These are phyloP conservation scores for Lepas anatifera DNA, from an alignment of 2,888 invertebrate genomes.

Conservation along the genomic window DNA sequence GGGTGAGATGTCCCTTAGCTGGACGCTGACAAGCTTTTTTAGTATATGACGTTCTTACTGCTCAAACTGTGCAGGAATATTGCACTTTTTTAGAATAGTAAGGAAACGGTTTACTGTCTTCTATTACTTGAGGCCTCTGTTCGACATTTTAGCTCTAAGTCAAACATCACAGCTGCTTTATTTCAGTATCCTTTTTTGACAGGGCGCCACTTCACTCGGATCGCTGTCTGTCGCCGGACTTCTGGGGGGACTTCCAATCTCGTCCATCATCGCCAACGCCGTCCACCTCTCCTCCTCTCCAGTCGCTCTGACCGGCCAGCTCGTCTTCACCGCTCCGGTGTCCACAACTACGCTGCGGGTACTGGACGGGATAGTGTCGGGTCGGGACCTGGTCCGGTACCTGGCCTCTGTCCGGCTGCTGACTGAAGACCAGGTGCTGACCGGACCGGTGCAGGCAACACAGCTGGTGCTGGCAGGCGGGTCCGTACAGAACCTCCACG, in stretches of 20 bases:
- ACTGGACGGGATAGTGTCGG: neutral
- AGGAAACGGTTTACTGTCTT: too few species aligned
- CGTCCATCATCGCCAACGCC: neutral
- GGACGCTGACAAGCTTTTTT: too few species aligned
- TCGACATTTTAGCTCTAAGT: too few species aligned
- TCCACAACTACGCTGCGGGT: neutral
- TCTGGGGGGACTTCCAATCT: neutral
- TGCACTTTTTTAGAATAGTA: too few species aligned
- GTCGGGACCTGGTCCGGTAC: neutral
- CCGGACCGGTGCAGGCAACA: neutral
- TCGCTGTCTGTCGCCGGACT: neutral
- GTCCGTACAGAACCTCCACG: neutral
- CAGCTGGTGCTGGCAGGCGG: neutral
- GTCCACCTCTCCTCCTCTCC: neutral
- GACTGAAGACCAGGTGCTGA: neutral
- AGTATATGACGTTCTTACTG: too few species aligned
- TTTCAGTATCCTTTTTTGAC: neutral
- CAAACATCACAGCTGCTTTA: too few species aligned
- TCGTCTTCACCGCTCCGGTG: neutral
- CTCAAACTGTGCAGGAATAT: too few species aligned
- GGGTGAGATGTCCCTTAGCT: constrained; percentile 1
- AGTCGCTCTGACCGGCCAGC: neutral
- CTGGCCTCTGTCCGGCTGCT: neutral
- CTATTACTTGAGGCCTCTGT: too few species aligned
- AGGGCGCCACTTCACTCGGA: neutral